Evolutionary conservation across 2,888 invertebrate genomes (phyloP).

Genomic region (Andricus curvator): DNA sequence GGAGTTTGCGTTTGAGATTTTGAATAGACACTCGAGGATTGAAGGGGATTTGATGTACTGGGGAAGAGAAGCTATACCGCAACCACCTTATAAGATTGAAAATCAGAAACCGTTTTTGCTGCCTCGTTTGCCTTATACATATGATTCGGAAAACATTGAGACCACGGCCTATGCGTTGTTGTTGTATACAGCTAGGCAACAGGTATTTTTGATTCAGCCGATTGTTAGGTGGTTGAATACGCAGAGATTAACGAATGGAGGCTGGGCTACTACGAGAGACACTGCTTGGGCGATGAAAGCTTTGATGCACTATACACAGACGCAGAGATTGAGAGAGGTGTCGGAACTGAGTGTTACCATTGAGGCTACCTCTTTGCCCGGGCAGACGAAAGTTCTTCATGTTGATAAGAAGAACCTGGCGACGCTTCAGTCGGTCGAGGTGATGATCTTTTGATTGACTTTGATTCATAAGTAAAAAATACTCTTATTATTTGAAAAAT

Average conservation of each 20-base stretch:
- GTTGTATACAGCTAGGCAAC: slow-evolving; percentile 92
- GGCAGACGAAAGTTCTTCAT: slow-evolving; percentile 83
- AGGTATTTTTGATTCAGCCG: slow-evolving; percentile 86
- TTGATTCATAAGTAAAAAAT: too few relatives aligned
- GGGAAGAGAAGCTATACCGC: slow-evolving; percentile 89
- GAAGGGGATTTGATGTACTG: slow-evolving; percentile 93
- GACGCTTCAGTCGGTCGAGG: slow-evolving; percentile 87
- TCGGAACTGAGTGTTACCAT: slow-evolving; percentile 88
- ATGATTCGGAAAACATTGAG: slow-evolving; percentile 95
- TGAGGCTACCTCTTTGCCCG: slow-evolving; percentile 90
- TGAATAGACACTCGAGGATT: slow-evolving; percentile 83
- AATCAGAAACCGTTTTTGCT: slow-evolving; percentile 94
- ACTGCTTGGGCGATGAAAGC: slow-evolving; percentile 93
- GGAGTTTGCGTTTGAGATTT: slow-evolving; percentile 88
- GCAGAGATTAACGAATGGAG: slow-evolving; percentile 91
- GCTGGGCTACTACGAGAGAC: slow-evolving; percentile 94
- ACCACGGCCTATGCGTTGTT: slow-evolving; percentile 95
- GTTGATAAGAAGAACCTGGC: slow-evolving; percentile 90
- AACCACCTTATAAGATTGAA: slow-evolving; percentile 91
- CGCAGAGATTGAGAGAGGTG: slow-evolving; percentile 91
- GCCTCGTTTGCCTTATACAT: slow-evolving; percentile 92
- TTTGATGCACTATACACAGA: slow-evolving; percentile 92
- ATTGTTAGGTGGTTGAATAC: slow-evolving; percentile 95
- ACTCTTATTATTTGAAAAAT: too few relatives aligned
- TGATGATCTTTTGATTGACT: slow-evolving; percentile 68